phyloP scores from a whole-genome alignment of 2,797 vertebrate species.

The Catostomus latipinnis region DNA sequence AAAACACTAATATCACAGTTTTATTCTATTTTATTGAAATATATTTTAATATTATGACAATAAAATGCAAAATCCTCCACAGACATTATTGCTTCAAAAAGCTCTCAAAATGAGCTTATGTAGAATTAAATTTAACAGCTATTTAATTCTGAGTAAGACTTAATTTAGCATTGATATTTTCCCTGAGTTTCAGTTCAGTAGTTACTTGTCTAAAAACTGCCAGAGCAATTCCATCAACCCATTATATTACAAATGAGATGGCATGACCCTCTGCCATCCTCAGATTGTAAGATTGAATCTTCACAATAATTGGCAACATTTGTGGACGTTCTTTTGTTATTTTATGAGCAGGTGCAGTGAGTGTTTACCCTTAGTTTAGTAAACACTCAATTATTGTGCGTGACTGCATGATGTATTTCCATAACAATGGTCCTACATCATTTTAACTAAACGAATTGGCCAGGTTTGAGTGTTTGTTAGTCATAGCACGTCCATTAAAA shows the following conservation, averaged over 20 bases:
- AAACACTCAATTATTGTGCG: slow-evolving; percentile 10
- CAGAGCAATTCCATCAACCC: not conserved
- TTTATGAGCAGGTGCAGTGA: not conserved
- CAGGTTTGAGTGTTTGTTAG: slow-evolving; percentile 29
- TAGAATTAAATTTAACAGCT: not conserved
- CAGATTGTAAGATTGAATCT: not conserved
- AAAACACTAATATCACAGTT: no score
- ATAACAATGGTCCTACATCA: slow-evolving; percentile 20
- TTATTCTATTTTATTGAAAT: no score
- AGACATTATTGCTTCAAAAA: no score
- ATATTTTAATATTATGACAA: no score
- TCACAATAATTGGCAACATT: not conserved
- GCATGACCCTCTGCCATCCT: not conserved
- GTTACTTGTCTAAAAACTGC: not conserved
- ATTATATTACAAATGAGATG: not conserved
- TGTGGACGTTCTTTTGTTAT: slow-evolving; percentile 2
- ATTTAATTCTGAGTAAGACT: not conserved
- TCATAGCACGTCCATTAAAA: not conserved
- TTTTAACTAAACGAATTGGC: slow-evolving; percentile 38
- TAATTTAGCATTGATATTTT: not conserved
- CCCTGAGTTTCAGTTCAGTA: no score
- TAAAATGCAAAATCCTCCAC: no score
- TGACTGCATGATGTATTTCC: slow-evolving; percentile 21
- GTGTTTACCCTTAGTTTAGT: slow-evolving; percentile 17
- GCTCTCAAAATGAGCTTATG: not conserved